Evolutionary conservation across 2,888 invertebrate genomes (phyloP).

Genomic region (Shargacucullia verbasci): DNA sequence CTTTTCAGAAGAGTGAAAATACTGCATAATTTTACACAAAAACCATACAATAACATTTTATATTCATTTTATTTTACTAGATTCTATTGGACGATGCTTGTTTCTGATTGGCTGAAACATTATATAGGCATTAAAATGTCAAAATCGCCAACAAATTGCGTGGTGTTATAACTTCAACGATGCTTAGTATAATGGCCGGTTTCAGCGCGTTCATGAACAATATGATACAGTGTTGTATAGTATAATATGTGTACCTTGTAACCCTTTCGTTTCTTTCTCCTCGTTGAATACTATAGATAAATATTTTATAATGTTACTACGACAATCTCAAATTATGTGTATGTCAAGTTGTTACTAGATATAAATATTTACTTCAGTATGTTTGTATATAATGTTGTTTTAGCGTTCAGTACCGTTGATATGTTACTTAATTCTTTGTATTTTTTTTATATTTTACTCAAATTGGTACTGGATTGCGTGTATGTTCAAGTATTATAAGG

Average conservation of each 20-base stretch:
- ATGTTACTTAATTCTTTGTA: constrained; percentile 53
- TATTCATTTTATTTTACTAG: too few relatives aligned
- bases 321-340: constrained; percentile 48
- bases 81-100: too few relatives aligned
- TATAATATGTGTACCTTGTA: constrained; percentile 15
- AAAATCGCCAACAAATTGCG: too few relatives aligned
- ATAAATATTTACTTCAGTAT: constrained; percentile 48
- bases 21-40: too few relatives aligned
- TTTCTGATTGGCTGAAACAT: too few relatives aligned
- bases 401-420: constrained; percentile 53
- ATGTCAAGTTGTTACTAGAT: constrained; percentile 52
- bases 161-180: too few relatives aligned
- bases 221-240: too few relatives aligned
- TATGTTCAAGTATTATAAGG: constrained; percentile 86
- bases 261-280: constrained; percentile 12
- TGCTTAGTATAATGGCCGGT: too few relatives aligned
- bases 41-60: too few relatives aligned
- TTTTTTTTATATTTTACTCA: constrained; percentile 53
- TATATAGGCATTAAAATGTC: too few relatives aligned
- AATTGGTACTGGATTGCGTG: constrained; percentile 62
- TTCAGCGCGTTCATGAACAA: too few relatives aligned
- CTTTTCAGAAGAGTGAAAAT: too few relatives aligned
- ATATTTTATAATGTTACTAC: constrained; percentile 30
- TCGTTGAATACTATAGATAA: constrained; percentile 8
- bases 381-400: constrained; percentile 63